These are phyloP conservation scores for Papilio helenus DNA, from an alignment of 1,140 invertebrate species.

Conservation along the genomic window DNA sequence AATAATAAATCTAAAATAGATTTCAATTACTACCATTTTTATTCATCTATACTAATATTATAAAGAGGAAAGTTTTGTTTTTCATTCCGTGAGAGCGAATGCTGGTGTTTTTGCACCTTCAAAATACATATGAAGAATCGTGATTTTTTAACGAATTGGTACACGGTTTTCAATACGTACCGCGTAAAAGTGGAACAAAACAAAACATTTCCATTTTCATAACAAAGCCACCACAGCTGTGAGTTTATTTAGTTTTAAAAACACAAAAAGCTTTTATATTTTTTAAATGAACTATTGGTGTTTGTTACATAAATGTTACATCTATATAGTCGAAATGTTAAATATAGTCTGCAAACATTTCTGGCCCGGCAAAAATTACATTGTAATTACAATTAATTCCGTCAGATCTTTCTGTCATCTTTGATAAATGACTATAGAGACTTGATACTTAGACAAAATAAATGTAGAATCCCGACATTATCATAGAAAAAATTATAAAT, in stretches of 20 bases:
- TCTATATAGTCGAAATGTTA: neutral
- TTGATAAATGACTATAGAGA: too few relatives aligned
- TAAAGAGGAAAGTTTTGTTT: too few relatives aligned
- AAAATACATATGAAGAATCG: neutral
- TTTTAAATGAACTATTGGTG: neutral
- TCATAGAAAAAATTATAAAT: too few relatives aligned
- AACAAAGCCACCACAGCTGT: neutral
- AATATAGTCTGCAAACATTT: too few relatives aligned
- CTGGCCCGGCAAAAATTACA: too few relatives aligned
- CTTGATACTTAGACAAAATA: too few relatives aligned
- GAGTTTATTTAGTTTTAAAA: neutral
- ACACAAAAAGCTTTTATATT: conserved; percentile 20
- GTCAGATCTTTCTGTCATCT: too few relatives aligned
- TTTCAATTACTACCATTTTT: neutral
- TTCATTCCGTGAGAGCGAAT: too few relatives aligned
- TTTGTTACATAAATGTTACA: neutral
- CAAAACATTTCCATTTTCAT: conserved; percentile 11
- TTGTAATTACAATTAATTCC: too few relatives aligned
- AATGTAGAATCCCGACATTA: too few relatives aligned
- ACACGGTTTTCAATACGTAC: neutral
- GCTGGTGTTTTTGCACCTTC: neutral
- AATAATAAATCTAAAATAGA: neutral
- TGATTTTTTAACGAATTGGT: neutral
- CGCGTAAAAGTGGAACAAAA: neutral
- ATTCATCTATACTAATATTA: too few relatives aligned